These are phyloP conservation scores for Condylura cristata DNA, from an alignment of 2,113 vertebrate genomes.

Conservation along the genomic window DNA sequence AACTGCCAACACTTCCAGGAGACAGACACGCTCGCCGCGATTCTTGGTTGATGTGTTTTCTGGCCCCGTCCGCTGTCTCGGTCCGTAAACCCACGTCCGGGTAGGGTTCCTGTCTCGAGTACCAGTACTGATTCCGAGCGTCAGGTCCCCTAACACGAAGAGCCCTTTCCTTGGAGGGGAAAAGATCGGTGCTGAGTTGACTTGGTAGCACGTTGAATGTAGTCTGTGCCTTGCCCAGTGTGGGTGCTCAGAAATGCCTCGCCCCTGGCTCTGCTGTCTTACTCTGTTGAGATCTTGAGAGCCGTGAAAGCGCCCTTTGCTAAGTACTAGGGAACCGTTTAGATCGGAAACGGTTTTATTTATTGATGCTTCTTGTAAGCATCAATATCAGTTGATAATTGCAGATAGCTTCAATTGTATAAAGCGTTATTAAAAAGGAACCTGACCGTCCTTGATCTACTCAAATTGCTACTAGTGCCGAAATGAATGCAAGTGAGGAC, in stretches of 20 bases:
- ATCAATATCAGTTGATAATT: not conserved
- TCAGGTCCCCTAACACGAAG: not conserved
- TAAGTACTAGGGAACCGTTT: not conserved
- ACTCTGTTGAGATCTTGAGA: not conserved
- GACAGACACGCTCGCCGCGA: too few relatives aligned
- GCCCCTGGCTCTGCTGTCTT: not conserved
- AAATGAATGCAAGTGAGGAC: not conserved
- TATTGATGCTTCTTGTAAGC: not conserved
- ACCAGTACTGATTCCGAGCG: not conserved
- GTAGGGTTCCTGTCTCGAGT: not conserved
- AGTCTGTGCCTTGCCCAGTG: not conserved
- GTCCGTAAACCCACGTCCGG: rapidly evolving
- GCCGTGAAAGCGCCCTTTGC: not conserved
- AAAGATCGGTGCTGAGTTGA: not conserved
- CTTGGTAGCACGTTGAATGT: not conserved
- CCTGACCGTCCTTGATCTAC: not conserved
- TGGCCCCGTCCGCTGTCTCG: not conserved
- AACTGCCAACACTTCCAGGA: too few relatives aligned
- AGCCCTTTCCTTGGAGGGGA: not conserved
- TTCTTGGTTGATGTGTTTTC: not conserved
- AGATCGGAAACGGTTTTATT: not conserved
- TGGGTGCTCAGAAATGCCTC: not conserved
- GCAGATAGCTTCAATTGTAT: not conserved
- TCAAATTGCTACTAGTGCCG: not conserved
- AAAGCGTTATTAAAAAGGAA: not conserved